Evolutionary conservation across 2,888 invertebrate species (phyloP).

Genomic region (Ferrisia virgata): DNA sequence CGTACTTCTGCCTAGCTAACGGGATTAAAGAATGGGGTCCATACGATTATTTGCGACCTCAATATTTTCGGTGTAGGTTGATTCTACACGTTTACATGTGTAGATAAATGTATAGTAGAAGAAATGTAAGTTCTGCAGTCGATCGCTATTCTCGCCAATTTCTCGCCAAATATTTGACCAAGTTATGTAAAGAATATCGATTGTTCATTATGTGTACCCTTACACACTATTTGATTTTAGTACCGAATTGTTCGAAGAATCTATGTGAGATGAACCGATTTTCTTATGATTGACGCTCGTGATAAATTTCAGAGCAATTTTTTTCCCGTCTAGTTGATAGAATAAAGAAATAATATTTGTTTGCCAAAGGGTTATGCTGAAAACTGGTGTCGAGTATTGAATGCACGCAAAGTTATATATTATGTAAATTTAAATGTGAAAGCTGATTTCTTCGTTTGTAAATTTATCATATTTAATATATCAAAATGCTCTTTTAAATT

Average conservation of each 20-base stretch:
- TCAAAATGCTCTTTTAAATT: too few species aligned
- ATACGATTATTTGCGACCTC: not conserved
- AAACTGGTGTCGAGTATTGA: too few species aligned
- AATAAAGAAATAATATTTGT: too few species aligned
- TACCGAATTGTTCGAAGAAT: not conserved
- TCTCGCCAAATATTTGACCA: slow-evolving; percentile 2
- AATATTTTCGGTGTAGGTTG: not conserved
- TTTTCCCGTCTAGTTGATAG: too few species aligned
- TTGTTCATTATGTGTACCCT: not conserved
- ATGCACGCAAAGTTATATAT: too few species aligned
- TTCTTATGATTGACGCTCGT: not conserved
- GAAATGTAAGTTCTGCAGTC: not conserved
- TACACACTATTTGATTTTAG: not conserved
- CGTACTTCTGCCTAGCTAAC: not conserved
- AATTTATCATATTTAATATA: too few species aligned
- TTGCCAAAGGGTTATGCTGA: too few species aligned
- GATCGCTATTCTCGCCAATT: not conserved
- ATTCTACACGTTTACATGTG: not conserved
- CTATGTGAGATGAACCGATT: not conserved
- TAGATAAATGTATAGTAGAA: not conserved
- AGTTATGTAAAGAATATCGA: not conserved
- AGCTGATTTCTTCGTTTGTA: too few species aligned
- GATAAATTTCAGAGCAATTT: too few species aligned
- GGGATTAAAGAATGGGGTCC: not conserved
- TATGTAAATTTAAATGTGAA: too few species aligned